phyloP scores from a whole-genome alignment of 92 coral and sea anemone genomes.

The Paramuricea clavata region DNA sequence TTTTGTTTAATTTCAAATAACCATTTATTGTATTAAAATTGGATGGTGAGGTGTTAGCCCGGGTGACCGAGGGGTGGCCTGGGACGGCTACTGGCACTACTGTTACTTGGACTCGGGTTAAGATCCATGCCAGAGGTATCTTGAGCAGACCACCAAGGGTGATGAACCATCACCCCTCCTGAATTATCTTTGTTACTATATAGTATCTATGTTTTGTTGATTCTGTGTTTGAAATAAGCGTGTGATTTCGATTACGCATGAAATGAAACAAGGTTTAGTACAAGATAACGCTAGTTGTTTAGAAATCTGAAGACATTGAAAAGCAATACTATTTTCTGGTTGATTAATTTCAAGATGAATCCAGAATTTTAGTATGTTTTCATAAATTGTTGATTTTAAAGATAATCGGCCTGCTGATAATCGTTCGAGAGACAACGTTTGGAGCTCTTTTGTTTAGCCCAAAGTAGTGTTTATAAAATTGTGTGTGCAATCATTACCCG shows the following conservation, averaged over 20 bases:
- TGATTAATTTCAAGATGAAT: background rate
- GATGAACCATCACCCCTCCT: no score
- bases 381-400: constrained; percentile 6
- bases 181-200: no score
- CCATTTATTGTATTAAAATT: background rate
- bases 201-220: background rate
- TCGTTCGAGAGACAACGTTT: background rate
- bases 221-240: background rate
- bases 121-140: no score
- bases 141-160: no score
- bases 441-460: background rate
- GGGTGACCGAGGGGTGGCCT: no score
- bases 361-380: background rate
- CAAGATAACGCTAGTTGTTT: background rate
- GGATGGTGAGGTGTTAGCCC: no score
- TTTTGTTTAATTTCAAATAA: constrained; percentile 12
- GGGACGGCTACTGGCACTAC: no score
- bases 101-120: no score
- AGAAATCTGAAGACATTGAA: background rate
- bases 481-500: background rate
- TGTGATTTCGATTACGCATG: no score
- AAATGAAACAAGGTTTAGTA: background rate
- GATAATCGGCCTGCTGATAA: background rate
- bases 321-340: background rate
- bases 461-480: background rate